Percentiles rank a stretch among this genome's conserved stretches.
Conservation (phyloP, 2,113 vertebrate genomes). For the Sphyrna mokarran region DNA sequence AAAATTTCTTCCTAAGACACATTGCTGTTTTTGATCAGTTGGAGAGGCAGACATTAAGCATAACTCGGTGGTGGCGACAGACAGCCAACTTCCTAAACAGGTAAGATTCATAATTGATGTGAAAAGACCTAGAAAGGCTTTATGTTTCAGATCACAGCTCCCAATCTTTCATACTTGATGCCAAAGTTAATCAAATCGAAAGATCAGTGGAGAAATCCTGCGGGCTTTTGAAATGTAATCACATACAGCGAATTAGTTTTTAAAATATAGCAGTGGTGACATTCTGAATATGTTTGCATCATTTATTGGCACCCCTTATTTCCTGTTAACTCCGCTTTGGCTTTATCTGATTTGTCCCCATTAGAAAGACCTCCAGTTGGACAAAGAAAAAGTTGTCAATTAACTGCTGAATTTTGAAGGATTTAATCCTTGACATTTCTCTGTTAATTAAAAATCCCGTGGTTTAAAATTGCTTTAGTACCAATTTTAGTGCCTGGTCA, state of each 20-base stretch:
- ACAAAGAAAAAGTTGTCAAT: not conserved
- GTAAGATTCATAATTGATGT: not conserved
- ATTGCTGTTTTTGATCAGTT: not conserved
- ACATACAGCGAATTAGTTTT: not conserved
- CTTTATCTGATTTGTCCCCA: not conserved
- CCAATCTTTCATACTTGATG: not conserved
- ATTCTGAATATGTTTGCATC: not conserved
- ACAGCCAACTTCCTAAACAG: not conserved
- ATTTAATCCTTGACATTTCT: not conserved
- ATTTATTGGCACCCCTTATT: not conserved
- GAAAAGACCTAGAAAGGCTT: not conserved
- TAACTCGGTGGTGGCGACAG: not conserved
- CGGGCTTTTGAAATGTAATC: not conserved
- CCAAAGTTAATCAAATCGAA: not conserved
- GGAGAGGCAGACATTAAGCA: not conserved
- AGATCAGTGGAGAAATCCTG: not conserved
- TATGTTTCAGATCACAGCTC: not conserved
- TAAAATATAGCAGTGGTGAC: not conserved
- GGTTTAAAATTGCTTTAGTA: no score
- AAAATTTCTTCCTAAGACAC: not conserved
- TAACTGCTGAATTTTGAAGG: not conserved
- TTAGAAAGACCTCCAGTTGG: not conserved
- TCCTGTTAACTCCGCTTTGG: not conserved
- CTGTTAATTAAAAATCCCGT: not conserved
- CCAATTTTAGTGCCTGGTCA: no score